Evolutionary conservation across 2,113 vertebrate genomes (phyloP).

Genomic region (Anguilla japonica): DNA sequence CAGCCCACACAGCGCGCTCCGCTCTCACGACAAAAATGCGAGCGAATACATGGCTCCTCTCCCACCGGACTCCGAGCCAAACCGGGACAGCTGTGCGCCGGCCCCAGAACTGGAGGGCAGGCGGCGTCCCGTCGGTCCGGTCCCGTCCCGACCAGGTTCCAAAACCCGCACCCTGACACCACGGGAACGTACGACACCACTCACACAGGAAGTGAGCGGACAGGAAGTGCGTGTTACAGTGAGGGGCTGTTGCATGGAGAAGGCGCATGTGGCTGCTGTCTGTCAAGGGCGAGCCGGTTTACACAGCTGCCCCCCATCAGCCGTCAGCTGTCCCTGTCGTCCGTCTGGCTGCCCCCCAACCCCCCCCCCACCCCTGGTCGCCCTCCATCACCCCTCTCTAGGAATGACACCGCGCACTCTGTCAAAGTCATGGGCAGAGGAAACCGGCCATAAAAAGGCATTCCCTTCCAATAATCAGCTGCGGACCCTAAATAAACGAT

Average conservation of each 20-base stretch:
- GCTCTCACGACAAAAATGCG: too few species aligned
- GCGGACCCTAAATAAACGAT: neutral
- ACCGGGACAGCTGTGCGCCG: neutral
- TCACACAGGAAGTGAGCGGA: conserved; percentile 2
- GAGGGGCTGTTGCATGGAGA: neutral
- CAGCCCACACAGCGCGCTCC: neutral
- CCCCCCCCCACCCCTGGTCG: neutral
- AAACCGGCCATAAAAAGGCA: conserved; percentile 6
- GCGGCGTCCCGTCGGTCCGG: too few species aligned
- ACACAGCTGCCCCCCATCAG: conserved; percentile 20
- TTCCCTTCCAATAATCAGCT: conserved; percentile 14
- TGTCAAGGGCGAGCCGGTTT: neutral
- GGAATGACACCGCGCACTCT: neutral
- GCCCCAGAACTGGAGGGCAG: too few species aligned
- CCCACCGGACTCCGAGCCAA: neutral
- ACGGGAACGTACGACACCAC: too few species aligned
- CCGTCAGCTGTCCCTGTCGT: neutral
- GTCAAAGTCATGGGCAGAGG: neutral
- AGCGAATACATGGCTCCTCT: too few species aligned
- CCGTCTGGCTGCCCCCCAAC: conserved; percentile 5
- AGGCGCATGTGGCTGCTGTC: neutral
- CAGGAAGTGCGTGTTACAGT: neutral
- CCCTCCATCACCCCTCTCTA: neutral
- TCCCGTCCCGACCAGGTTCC: too few species aligned
- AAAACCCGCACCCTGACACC: too few species aligned